Evolutionary conservation across 30 jellyfish, hydroid and myxozoan species (phyloP).

Genomic region (Nemopilema nomurai): DNA sequence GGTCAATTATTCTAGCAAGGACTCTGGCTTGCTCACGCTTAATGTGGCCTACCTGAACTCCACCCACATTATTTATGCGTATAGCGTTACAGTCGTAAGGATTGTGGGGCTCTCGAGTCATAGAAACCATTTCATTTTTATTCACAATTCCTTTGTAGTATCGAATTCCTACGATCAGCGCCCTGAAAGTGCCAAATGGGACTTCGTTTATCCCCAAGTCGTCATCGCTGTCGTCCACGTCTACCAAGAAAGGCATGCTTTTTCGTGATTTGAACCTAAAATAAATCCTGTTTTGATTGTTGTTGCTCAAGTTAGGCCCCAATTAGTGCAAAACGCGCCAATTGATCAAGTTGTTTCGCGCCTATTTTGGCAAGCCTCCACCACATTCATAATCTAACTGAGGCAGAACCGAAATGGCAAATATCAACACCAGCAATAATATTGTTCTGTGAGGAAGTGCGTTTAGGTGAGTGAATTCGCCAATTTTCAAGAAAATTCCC

Average conservation of each 20-base stretch:
- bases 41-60: slow-evolving; percentile 84
- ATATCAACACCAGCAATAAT: neutral
- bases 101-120: slow-evolving; percentile 68
- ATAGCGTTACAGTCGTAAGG: slow-evolving; percentile 76
- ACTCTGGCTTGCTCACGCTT: slow-evolving; percentile 78
- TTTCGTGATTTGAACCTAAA: neutral
- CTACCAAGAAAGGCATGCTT: neutral
- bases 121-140: slow-evolving; percentile 72
- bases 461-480: neutral
- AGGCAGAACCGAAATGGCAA: neutral
- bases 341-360: neutral
- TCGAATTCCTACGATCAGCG: slow-evolving; percentile 71
- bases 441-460: neutral
- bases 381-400: neutral
- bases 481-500: neutral
- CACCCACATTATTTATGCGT: slow-evolving; percentile 71
- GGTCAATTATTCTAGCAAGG: slow-evolving; percentile 53
- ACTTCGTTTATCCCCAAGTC: slow-evolving; percentile 57
- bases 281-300: neutral
- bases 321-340: neutral
- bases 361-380: neutral
- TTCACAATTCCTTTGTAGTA: slow-evolving; percentile 74
- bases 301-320: neutral
- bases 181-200: slow-evolving; percentile 67
- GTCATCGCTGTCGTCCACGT: slow-evolving; percentile 22